phyloP scores from a whole-genome alignment of 1,140 invertebrate species.

The Sycobia sp. region DNA sequence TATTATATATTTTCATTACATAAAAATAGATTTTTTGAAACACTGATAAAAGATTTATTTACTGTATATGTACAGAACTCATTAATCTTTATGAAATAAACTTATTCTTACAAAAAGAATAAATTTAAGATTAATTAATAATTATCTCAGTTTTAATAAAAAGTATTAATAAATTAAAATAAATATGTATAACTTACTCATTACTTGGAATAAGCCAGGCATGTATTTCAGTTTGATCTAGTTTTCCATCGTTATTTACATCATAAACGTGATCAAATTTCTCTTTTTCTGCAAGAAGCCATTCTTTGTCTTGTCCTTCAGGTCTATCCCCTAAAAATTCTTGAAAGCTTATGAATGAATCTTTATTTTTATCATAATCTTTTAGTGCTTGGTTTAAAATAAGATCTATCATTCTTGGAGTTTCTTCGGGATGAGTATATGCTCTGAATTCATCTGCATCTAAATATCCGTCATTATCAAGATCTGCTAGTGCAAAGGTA shows the following conservation, averaged over 20 bases:
- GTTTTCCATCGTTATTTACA: constrained; percentile 80
- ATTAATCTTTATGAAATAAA: too few species aligned
- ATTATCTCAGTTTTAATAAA: too few species aligned
- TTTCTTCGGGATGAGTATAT: constrained; percentile 94
- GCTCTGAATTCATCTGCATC: constrained; percentile 82
- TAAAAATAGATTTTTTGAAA: too few species aligned
- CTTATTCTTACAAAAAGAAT: too few species aligned
- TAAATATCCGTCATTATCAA: constrained; percentile 80
- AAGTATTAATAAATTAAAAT: constrained; percentile 23
- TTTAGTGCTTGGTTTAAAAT: constrained; percentile 82
- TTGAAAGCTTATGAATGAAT: constrained; percentile 82
- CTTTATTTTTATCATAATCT: constrained; percentile 85
- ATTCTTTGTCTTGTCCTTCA: constrained; percentile 77
- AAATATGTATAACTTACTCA: constrained; percentile 67
- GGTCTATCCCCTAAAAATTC: constrained; percentile 82
- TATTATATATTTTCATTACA: too few species aligned
- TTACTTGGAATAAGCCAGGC: constrained; percentile 93
- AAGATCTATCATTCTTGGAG: constrained; percentile 83
- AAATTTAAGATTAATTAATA: constrained; percentile 15
- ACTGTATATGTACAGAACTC: too few species aligned
- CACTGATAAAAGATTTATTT: too few species aligned
- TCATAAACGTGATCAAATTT: constrained; percentile 92
- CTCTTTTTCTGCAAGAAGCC: constrained; percentile 83
- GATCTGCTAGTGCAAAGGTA: constrained; percentile 87
- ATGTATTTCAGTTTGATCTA: constrained; percentile 81